These are phyloP conservation scores for Erithacus rubecula DNA, from an alignment of 2,797 vertebrate species.

Conservation along the genomic window DNA sequence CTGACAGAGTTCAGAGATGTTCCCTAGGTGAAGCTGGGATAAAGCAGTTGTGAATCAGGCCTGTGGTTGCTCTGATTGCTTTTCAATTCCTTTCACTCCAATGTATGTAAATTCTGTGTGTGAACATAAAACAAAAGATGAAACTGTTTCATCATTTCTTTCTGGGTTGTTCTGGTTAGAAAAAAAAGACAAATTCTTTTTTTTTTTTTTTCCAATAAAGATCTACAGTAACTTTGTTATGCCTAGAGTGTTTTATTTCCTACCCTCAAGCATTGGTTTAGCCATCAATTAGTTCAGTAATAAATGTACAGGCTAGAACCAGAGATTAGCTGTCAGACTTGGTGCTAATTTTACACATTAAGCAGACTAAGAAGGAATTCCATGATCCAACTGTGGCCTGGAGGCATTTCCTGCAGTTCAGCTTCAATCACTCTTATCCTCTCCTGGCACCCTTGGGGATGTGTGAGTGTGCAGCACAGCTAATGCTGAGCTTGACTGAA, in stretches of 20 bases:
- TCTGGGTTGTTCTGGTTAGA: constrained; percentile 63
- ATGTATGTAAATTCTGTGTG: constrained; percentile 49
- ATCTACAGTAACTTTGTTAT: constrained; percentile 44
- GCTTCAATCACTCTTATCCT: neutral
- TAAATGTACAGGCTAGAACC: neutral
- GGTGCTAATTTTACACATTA: neutral
- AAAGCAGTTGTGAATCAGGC: constrained; percentile 27
- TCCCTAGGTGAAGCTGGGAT: neutral
- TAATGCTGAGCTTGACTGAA: neutral
- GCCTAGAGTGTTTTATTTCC: constrained; percentile 69
- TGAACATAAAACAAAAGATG: constrained; percentile 3
- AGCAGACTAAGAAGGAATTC: neutral
- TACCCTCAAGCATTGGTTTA: neutral
- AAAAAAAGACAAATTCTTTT: neutral
- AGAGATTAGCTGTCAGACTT: neutral
- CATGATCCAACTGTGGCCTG: neutral
- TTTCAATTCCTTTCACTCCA: constrained; percentile 17
- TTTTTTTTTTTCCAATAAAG: constrained; percentile 64
- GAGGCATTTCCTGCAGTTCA: neutral
- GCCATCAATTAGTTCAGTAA: neutral
- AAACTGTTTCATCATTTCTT: constrained; percentile 55
- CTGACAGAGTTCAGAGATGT: neutral
- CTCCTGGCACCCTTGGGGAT: neutral
- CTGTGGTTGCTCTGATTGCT: constrained; percentile 35
- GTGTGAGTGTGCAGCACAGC: neutral